phyloP scores from a whole-genome alignment of 2,797 vertebrate genomes.

The Eleutherodactylus coqui region DNA sequence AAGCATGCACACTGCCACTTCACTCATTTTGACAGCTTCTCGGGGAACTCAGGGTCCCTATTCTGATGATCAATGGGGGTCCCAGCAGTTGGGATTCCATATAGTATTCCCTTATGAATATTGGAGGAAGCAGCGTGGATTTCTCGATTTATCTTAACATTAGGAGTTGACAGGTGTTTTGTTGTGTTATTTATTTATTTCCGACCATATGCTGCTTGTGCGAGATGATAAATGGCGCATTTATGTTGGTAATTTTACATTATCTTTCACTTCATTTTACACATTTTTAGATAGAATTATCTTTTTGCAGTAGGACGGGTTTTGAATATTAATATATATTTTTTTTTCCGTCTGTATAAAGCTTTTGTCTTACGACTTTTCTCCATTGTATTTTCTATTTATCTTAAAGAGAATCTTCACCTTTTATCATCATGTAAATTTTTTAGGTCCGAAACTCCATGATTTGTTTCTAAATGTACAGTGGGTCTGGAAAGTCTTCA shows the following conservation, averaged over 20 bases:
- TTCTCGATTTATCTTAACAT: slow-evolving; percentile 58
- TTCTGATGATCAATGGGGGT: too few relatives aligned
- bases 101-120: slow-evolving; percentile 61
- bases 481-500: too few relatives aligned
- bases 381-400: too few relatives aligned
- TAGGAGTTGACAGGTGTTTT: slow-evolving; percentile 56
- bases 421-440: too few relatives aligned
- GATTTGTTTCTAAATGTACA: too few relatives aligned
- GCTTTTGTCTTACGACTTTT: too few relatives aligned
- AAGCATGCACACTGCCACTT: too few relatives aligned
- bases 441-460: too few relatives aligned
- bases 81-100: too few relatives aligned
- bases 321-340: background rate
- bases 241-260: slow-evolving; percentile 9
- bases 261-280: background rate
- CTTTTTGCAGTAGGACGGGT: background rate
- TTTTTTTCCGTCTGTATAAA: background rate
- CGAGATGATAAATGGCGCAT: slow-evolving; percentile 35
- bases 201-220: slow-evolving; percentile 56
- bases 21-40: too few relatives aligned
- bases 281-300: slow-evolving; percentile 4
- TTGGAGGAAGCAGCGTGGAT: slow-evolving; percentile 27
- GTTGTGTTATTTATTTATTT: slow-evolving; percentile 52
- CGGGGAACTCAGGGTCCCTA: too few relatives aligned
- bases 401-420: too few relatives aligned